Conservation (phyloP, 2,888 invertebrate species). For the Phasia obesa region DNA sequence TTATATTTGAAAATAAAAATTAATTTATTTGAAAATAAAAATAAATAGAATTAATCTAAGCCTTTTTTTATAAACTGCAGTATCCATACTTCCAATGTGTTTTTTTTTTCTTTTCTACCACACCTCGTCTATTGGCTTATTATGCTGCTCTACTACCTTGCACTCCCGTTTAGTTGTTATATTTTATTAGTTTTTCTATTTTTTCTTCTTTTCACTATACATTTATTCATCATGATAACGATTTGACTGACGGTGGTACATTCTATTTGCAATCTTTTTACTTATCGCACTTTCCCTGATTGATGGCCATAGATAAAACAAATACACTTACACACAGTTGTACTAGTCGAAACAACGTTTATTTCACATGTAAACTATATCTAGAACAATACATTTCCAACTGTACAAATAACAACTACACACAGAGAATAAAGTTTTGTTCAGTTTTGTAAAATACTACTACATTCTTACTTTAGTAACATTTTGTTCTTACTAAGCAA, state of each 20-base stretch:
- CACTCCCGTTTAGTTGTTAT: slow-evolving; percentile 24
- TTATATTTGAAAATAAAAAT: too few species aligned
- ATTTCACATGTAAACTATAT: slow-evolving; percentile 57
- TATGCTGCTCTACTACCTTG: slow-evolving; percentile 17
- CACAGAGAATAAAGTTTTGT: slow-evolving; percentile 32
- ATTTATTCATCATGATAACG: slow-evolving; percentile 68
- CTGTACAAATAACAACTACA: background rate
- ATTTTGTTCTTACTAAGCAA: slow-evolving; percentile 14
- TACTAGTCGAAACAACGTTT: slow-evolving; percentile 72
- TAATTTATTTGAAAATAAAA: too few species aligned
- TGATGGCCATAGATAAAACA: slow-evolving; percentile 82
- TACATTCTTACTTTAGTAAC: background rate
- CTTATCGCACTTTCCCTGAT: slow-evolving; percentile 82
- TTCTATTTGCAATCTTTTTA: slow-evolving; percentile 82
- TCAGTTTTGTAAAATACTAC: slow-evolving; percentile 9
- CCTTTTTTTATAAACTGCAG: slow-evolving; percentile 34
- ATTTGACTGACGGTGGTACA: slow-evolving; percentile 70
- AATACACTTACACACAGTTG: slow-evolving; percentile 64
- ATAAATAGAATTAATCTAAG: too few species aligned
- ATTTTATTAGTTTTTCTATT: slow-evolving; percentile 47
- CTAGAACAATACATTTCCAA: background rate
- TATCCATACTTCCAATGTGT: background rate
- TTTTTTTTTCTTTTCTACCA: slow-evolving; percentile 29
- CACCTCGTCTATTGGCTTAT: slow-evolving; percentile 56
- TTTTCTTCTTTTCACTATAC: slow-evolving; percentile 55